Percentiles rank a stretch among this genome's conserved stretches.
These are phyloP conservation scores for Dolichomitus sp. DNA, from an alignment of 2,888 invertebrate genomes.

Conservation along the genomic window DNA sequence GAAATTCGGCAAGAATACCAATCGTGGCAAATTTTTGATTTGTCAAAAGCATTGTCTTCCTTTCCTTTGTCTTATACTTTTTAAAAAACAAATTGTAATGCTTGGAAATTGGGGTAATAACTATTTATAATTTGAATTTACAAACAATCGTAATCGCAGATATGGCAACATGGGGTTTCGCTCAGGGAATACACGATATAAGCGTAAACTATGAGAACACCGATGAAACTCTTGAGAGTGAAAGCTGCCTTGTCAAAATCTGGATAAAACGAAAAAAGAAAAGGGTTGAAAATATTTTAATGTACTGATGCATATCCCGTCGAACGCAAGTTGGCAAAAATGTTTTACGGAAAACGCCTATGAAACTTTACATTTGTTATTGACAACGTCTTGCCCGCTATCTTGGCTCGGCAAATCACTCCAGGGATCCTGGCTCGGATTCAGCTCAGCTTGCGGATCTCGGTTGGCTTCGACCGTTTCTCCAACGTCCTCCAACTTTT, in stretches of 20 bases:
- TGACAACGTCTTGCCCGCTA: constrained; percentile 39
- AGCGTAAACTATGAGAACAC: constrained; percentile 76
- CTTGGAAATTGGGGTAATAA: no score
- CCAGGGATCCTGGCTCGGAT: constrained; percentile 33
- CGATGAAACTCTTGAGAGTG: constrained; percentile 75
- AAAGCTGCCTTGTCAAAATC: constrained; percentile 79
- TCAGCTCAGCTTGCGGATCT: constrained; percentile 36
- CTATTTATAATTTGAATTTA: not conserved
- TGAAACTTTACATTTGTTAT: constrained; percentile 47
- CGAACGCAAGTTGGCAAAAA: constrained; percentile 3
- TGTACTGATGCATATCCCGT: not conserved
- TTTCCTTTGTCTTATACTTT: not conserved
- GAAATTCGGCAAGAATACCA: not conserved
- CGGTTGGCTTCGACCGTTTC: not conserved
- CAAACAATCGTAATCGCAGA: constrained; percentile 21
- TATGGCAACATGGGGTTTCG: constrained; percentile 68
- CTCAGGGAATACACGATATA: constrained; percentile 78
- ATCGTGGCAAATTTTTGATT: not conserved
- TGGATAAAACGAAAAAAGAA: constrained; percentile 44
- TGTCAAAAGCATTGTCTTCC: not conserved
- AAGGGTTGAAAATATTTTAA: not conserved
- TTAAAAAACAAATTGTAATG: not conserved
- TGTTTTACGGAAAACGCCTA: constrained; percentile 23
- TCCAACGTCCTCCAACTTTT: constrained; percentile 24
- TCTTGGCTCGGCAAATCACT: constrained; percentile 47